Conservation (phyloP, 2,797 vertebrate genomes). For the Megaceryle alcyon region DNA sequence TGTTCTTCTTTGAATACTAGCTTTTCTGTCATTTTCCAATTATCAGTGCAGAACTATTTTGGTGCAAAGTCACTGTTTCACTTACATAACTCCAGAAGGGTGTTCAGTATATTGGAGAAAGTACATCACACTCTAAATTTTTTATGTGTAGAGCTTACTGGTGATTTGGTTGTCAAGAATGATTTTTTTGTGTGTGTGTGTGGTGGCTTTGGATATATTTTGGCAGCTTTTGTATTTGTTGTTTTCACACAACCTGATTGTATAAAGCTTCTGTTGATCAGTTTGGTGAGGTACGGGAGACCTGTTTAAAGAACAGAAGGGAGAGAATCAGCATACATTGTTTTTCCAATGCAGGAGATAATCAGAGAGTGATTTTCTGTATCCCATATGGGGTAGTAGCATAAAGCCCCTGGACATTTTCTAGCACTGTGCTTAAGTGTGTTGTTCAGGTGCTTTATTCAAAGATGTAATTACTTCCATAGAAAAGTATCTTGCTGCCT, state of each 20-base stretch:
- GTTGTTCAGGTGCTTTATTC: background rate
- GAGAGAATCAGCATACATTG: background rate
- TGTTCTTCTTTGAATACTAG: background rate
- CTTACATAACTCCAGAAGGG: background rate
- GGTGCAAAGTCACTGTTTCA: conserved; percentile 8
- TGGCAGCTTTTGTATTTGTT: background rate
- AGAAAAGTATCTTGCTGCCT: background rate
- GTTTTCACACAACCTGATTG: background rate
- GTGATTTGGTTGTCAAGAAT: background rate
- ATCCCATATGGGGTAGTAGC: background rate
- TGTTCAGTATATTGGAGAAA: background rate
- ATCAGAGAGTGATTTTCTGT: background rate
- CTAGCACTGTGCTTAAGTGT: background rate
- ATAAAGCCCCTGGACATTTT: background rate
- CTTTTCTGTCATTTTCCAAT: background rate
- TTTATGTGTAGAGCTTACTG: background rate
- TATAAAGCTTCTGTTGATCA: background rate
- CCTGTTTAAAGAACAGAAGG: background rate
- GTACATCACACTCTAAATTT: background rate
- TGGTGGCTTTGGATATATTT: background rate
- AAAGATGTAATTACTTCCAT: background rate
- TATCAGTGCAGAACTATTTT: background rate
- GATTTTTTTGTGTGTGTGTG: background rate
- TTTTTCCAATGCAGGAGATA: background rate
- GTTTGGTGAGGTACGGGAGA: background rate